Conservation (phyloP, 2,113 vertebrate species). For the Empidonax traillii region DNA sequence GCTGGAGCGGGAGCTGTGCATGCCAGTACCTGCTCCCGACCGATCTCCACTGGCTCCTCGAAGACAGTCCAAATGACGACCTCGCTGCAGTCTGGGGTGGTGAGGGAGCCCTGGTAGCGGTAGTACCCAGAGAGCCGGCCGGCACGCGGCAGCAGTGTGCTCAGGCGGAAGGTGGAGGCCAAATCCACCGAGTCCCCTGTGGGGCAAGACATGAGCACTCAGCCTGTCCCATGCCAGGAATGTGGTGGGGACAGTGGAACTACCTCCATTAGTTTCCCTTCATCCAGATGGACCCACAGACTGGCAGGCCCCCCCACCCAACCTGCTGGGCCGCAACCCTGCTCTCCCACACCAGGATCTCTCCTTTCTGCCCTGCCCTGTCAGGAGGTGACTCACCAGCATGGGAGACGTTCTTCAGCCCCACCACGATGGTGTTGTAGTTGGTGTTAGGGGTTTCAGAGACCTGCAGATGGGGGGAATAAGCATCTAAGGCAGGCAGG, state of each 20-base stretch:
- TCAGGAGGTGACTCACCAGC: conserved; percentile 49
- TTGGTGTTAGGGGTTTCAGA: conserved; percentile 75
- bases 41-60: conserved; percentile 76
- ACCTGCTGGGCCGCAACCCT: fast-evolving
- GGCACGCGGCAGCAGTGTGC: conserved; percentile 71
- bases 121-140: conserved; percentile 77
- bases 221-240: fast-evolving
- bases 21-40: conserved; percentile 72
- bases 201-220: fast-evolving
- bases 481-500: not conserved
- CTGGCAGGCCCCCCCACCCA: not conserved
- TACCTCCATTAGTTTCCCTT: not conserved
- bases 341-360: too few relatives aligned
- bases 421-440: conserved; percentile 76
- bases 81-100: conserved; percentile 82
- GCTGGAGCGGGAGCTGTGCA: not conserved
- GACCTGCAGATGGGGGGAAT: not conserved
- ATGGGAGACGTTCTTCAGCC: conserved; percentile 74
- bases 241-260: not conserved
- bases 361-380: not conserved
- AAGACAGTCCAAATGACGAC: conserved; percentile 83
- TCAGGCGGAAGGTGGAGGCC: conserved; percentile 79
- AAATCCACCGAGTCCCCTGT: conserved; percentile 70
- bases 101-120: conserved; percentile 85
- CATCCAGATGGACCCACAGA: not conserved